Conservation (phyloP, 2,888 invertebrate species). For the Diabrotica balteata region DNA sequence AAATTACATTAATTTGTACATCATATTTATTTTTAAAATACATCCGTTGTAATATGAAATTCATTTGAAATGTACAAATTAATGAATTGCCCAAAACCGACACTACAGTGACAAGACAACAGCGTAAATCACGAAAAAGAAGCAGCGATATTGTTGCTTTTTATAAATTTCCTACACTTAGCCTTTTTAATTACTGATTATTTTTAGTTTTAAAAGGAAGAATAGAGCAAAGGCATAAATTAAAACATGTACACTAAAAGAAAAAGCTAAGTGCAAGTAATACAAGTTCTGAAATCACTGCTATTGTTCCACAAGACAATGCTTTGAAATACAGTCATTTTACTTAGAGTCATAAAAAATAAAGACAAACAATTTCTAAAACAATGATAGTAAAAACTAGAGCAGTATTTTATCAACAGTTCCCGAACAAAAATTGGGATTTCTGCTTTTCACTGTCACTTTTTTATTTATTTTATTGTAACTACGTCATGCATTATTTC, state of each 20-base stretch:
- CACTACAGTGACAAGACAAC: slow-evolving; percentile 37
- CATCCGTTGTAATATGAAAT: too few species aligned
- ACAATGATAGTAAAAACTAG: too few species aligned
- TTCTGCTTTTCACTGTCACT: too few species aligned
- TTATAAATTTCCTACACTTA: background rate
- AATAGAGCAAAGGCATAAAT: background rate
- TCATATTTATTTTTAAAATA: background rate
- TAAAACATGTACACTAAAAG: too few species aligned
- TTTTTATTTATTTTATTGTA: too few species aligned
- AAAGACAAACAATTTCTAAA: too few species aligned
- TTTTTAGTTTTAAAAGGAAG: slow-evolving; percentile 1
- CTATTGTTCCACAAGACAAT: slow-evolving; percentile 1
- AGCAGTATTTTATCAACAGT: too few species aligned
- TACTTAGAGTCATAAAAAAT: background rate
- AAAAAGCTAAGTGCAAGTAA: too few species aligned
- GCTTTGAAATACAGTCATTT: slow-evolving; percentile 6
- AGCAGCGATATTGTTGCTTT: slow-evolving; percentile 2
- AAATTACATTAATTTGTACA: slow-evolving; percentile 18
- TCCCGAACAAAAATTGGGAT: too few species aligned
- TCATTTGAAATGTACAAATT: slow-evolving; percentile 24
- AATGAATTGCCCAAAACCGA: slow-evolving; percentile 33
- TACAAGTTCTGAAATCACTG: slow-evolving; percentile 4
- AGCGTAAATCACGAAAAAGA: slow-evolving; percentile 15
- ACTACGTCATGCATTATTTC: too few species aligned
- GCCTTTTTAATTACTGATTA: background rate